Base-by-base conservation (phyloP, 2,888 invertebrate species). In the Hirtodrosophila confusa region DNA sequence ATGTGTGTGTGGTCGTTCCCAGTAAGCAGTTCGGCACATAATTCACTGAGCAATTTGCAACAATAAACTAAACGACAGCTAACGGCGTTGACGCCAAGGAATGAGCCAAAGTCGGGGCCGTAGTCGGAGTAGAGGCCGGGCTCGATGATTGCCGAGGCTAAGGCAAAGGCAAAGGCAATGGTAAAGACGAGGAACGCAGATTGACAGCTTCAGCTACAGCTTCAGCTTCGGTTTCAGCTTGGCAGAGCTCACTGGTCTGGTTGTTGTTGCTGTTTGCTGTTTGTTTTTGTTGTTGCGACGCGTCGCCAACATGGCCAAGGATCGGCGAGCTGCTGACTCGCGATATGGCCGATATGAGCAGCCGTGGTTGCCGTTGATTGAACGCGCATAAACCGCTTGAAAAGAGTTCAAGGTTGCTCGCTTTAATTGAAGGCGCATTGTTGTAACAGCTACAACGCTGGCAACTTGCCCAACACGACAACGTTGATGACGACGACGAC, bases 321-420 rank as follows among this genome's bases (percentile, higher is more conserved):
- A 73, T 73, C 66, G 73, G 60, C 57, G 31, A 45, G 60, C 58
- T 64, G 68, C 58, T 64, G 72, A 62, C 57, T 74, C 66, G 73
- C 70, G 74, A 74, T 74, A 70, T 73, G 58, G 54, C 58, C 72
- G 77, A 77, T 75, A 72, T 78, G 80, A 77, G 78, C 68, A 61
- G 66, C 40, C 44, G 56, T 53, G 41, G 68, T 72, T 72, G 78
- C 68, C 63, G 74, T 65, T 78, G 77, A 83, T 80, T 83, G 82
- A 71, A 82, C 78, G 75, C 73, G 75, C 69, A 58, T 79, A 82
- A 82, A 73, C 75, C 82, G 80, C 82, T 82, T 74, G 76, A 69
- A 80, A 78, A 73, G 78, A 88, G 88, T 88, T 88, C 88, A 88
- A 88, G 88, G 88, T 86, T 88, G 84, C 75, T 80, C 78, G 76